Conservation (phyloP, 2,797 vertebrate genomes). For the Dicrostonyx torquatus region DNA sequence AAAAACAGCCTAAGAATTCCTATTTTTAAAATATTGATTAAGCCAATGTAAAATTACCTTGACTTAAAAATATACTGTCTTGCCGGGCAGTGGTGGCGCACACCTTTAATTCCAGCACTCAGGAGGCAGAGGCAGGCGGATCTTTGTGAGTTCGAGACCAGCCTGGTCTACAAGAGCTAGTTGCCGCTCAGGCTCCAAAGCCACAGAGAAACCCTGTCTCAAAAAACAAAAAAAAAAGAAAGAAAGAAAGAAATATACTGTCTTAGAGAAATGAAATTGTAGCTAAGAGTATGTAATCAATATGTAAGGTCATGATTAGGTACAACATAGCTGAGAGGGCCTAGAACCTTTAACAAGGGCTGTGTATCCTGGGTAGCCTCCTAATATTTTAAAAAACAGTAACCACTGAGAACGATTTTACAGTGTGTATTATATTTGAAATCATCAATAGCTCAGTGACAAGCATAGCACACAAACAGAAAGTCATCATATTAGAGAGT, state of each 20-base stretch:
- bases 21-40: constrained; percentile 40
- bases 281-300: constrained; percentile 12
- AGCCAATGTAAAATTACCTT: constrained; percentile 44
- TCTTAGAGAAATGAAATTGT: constrained; percentile 16
- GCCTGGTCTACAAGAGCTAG: too few relatives aligned
- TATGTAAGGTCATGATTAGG: constrained; percentile 8
- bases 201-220: too few relatives aligned
- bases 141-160: too few relatives aligned
- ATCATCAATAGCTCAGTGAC: constrained; percentile 24
- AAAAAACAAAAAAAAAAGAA: too few relatives aligned
- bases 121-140: too few relatives aligned
- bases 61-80: constrained; percentile 56
- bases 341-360: neutral
- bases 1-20: constrained; percentile 36
- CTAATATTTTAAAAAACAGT: neutral
- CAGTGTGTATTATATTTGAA: neutral
- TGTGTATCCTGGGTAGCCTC: neutral
- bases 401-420: neutral
- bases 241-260: too few relatives aligned
- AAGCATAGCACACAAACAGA: constrained; percentile 4
- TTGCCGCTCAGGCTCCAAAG: too few relatives aligned
- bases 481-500: neutral
- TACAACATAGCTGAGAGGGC: neutral
- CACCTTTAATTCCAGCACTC: too few relatives aligned
- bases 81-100: too few relatives aligned